phyloP scores from a whole-genome alignment of 2,888 invertebrate species.

The Nysson spinosus region DNA sequence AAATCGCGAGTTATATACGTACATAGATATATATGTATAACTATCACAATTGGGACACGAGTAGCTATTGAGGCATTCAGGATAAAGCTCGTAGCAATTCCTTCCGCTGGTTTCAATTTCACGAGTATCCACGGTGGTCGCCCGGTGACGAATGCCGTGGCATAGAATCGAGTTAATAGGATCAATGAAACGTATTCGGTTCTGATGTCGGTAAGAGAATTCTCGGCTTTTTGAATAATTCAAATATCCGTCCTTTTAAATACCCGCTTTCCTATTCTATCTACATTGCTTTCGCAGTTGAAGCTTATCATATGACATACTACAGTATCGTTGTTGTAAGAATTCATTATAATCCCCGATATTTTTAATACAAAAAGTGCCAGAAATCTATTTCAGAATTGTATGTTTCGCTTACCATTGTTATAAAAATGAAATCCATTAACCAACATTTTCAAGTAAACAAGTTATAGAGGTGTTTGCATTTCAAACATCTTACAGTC shows the following conservation, averaged over 20 bases:
- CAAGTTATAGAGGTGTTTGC: no score
- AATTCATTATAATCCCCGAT: no score
- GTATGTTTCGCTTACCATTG: no score
- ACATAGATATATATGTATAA: no score
- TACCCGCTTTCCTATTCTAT: not conserved
- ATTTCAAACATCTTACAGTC: no score
- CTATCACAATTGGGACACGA: slow-evolving; percentile 20
- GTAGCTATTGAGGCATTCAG: slow-evolving; percentile 6
- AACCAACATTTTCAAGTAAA: no score
- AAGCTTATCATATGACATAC: no score
- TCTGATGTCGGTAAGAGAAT: slow-evolving; percentile 20
- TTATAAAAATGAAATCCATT: no score
- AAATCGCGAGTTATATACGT: no score
- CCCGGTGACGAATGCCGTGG: slow-evolving; percentile 33
- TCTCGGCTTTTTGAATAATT: slow-evolving; percentile 9
- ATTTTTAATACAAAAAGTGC: no score
- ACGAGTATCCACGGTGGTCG: slow-evolving; percentile 27
- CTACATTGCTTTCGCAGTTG: not conserved
- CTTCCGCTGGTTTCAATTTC: slow-evolving; percentile 50
- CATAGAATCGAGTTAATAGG: slow-evolving; percentile 46
- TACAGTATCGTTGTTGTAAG: no score
- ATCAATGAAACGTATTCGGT: slow-evolving; percentile 38
- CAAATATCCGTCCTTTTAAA: not conserved
- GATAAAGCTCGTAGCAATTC: slow-evolving; percentile 25
- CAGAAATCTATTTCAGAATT: no score